Conservation (phyloP, 2,113 vertebrate species). For the Etia nguti region DNA sequence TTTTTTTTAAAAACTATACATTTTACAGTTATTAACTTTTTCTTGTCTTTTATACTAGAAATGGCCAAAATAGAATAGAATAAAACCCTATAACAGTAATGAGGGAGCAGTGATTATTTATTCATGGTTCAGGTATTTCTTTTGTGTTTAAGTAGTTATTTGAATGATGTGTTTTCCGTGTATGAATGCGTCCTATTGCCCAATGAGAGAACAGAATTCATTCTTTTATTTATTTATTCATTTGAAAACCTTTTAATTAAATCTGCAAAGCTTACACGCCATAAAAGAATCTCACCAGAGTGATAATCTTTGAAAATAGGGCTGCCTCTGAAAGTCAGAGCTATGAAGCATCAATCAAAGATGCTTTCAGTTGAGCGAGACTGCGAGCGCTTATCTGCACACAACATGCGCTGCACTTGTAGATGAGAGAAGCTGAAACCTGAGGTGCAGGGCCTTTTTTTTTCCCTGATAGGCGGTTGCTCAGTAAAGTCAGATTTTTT, state of each 20-base stretch:
- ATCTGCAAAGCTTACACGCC: fast-evolving
- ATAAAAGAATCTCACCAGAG: not conserved
- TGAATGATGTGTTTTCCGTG: not conserved
- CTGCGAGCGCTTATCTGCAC: not conserved
- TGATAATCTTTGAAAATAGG: not conserved
- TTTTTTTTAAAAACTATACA: too few relatives aligned
- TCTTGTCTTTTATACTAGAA: not conserved
- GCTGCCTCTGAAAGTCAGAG: not conserved
- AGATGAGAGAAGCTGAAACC: not conserved
- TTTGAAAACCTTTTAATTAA: not conserved
- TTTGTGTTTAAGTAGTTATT: not conserved
- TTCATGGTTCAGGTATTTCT: not conserved
- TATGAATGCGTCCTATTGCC: not conserved
- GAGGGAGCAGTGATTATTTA: not conserved
- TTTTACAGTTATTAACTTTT: not conserved
- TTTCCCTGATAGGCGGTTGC: not conserved
- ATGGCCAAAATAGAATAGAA: too few relatives aligned
- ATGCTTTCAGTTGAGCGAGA: not conserved
- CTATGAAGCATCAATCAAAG: not conserved
- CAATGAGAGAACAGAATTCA: fast-evolving
- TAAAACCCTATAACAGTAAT: not conserved
- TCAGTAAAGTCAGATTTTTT: not conserved
- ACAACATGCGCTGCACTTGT: not conserved
- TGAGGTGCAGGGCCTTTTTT: not conserved
- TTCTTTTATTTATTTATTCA: not conserved